These are phyloP conservation scores for Eurytoma adleriae DNA, from an alignment of 2,888 invertebrate species.

Conservation along the genomic window DNA sequence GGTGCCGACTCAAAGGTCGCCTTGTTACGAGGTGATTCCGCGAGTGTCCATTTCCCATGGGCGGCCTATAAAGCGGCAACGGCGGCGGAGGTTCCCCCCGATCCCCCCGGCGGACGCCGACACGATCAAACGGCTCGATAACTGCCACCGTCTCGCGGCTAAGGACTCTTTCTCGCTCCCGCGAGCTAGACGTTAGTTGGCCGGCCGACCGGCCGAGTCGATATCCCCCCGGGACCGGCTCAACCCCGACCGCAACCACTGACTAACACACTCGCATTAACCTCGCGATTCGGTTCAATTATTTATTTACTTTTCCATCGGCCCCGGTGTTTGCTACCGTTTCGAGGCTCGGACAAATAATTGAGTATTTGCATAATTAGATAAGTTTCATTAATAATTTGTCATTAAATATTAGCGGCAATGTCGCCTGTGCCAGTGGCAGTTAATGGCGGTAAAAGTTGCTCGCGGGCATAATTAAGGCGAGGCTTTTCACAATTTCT, in stretches of 20 bases:
- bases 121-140: conserved; percentile 68
- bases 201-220: conserved; percentile 60
- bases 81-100: neutral
- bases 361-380: no score
- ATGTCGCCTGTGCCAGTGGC: no score
- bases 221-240: no score
- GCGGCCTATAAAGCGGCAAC: neutral
- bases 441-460: neutral
- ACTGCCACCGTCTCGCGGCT: neutral
- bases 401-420: no score
- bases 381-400: no score
- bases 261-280: no score
- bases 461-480: neutral
- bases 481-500: neutral
- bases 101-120: conserved; percentile 52
- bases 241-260: no score
- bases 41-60: conserved; percentile 70
- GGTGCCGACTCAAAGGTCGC: conserved; percentile 58
- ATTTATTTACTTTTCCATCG: no score
- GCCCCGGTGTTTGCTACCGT: no score
- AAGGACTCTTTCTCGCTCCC: neutral
- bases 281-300: no score
- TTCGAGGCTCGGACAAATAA: no score
- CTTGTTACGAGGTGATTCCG: conserved; percentile 59
- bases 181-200: conserved; percentile 56